Evolutionary conservation across 2,113 vertebrate species (phyloP).

Genomic region (Ia io): DNA sequence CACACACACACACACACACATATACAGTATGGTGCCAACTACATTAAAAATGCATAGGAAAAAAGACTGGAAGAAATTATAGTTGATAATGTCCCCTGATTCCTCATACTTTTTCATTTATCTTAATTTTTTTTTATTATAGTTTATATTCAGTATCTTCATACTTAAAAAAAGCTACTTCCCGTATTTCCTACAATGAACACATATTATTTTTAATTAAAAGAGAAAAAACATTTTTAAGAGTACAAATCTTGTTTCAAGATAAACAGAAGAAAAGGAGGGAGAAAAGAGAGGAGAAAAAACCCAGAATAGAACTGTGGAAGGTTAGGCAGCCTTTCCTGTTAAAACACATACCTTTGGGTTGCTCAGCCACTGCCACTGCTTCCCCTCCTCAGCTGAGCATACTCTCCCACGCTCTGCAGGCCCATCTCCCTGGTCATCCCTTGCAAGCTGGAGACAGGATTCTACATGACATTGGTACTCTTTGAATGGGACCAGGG

Average conservation of each 20-base stretch:
- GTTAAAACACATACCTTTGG: constrained; percentile 76
- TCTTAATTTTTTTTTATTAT: background rate
- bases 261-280: background rate
- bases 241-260: background rate
- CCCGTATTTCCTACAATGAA: background rate
- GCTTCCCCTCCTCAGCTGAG: background rate
- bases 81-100: background rate
- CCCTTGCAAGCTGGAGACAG: constrained; percentile 84
- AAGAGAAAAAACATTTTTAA: background rate
- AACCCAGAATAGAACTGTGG: background rate
- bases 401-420: background rate
- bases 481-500: constrained; percentile 82
- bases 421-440: constrained; percentile 67
- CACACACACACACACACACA: background rate
- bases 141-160: background rate
- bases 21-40: background rate
- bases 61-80: constrained; percentile 2
- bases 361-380: constrained; percentile 61
- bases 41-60: background rate
- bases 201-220: constrained; percentile 34
- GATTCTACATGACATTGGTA: constrained; percentile 88
- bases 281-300: background rate
- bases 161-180: background rate
- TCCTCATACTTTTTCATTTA: background rate
- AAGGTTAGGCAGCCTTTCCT: background rate